Evolutionary conservation across 2,888 invertebrate genomes (phyloP), one percentile per base, ranked within the genome.

Genomic region (Cerastoderma edule): DNA sequence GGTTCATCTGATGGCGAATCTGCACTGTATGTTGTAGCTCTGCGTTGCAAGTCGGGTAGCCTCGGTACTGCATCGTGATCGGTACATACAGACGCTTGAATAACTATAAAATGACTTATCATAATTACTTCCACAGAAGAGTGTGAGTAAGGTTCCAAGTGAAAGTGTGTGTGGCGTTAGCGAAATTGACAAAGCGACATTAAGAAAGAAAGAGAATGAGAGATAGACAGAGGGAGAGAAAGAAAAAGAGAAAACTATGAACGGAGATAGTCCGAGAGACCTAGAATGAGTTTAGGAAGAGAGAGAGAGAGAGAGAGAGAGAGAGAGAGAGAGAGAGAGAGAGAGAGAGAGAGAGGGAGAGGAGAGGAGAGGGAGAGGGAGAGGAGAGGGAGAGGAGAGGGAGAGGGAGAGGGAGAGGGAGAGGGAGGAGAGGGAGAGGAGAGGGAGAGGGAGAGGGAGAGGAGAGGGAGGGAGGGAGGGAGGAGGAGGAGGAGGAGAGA

Each of bases 331-430:
- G 57, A 28, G 30, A 10, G 57, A 10, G 57, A 28, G 57, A 28
- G 57, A 28, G 57, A 28, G 57, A 28, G 57, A 28, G 57, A 28
- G 57, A 28, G 57, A 10, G 57, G 30, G 30, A n/a, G 30, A n/a
- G 30, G 30, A 30, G 30, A 30, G n/a, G 57, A 28, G 57, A 28
- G 30, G n/a, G 57, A 28, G 57, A 28, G 57, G n/a, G 57, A 28
- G 57, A 28, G 57, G n/a, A 28, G 30, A 10, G 57, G n/a, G 10
- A 30, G n/a, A n/a, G n/a, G 30, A 27, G 57, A 27, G 10, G 28
- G 8, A 16, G 16, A 16, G 16, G 39, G 16, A 16, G 16, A 16
- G 16, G 8, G 39, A 39, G 39, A 39, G 16, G 57, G n/a, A 10
- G 8, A 8, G 10, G 30, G 28, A n/a, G 30, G 28, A 28, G 27